A percentile compares a stretch with the other conserved stretches of the same genome.
Evolutionary conservation across 2,888 invertebrate species (phyloP).

Genomic region (Pseudococcus longispinus): DNA sequence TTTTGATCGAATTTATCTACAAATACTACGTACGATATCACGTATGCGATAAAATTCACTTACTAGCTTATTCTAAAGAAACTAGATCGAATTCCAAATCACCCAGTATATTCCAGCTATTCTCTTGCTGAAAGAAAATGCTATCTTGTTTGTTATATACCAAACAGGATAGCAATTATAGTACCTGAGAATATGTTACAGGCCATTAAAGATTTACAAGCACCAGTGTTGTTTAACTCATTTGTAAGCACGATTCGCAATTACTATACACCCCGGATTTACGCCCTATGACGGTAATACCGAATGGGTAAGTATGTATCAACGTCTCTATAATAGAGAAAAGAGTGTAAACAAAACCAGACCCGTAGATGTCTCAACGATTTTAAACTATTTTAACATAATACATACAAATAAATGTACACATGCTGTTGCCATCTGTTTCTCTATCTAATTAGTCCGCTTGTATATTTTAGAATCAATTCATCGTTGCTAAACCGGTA

Average conservation of each 20-base stretch:
- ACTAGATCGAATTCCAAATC: neutral
- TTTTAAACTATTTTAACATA: neutral
- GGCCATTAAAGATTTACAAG: slow-evolving; percentile 50
- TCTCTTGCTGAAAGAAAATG: neutral
- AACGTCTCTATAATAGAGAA: neutral
- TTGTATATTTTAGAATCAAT: slow-evolving; percentile 76
- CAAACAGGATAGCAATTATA: neutral
- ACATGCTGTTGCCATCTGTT: neutral
- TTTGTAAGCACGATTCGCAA: slow-evolving; percentile 28
- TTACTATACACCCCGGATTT: neutral
- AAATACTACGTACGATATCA: neutral
- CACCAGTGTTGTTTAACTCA: slow-evolving; percentile 38
- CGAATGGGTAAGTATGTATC: slow-evolving; percentile 12
- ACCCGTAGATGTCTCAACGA: neutral
- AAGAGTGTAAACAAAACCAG: neutral
- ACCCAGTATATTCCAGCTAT: neutral
- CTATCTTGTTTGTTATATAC: neutral
- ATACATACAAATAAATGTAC: neutral
- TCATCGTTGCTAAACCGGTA: slow-evolving; percentile 87
- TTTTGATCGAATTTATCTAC: neutral
- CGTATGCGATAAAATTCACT: neutral
- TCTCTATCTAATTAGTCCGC: neutral
- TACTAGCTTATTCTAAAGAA: neutral
- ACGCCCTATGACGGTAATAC: neutral
- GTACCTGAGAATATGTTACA: slow-evolving; percentile 57